Conservation (phyloP, 2,888 invertebrate species). For the Tinea pellionella region DNA sequence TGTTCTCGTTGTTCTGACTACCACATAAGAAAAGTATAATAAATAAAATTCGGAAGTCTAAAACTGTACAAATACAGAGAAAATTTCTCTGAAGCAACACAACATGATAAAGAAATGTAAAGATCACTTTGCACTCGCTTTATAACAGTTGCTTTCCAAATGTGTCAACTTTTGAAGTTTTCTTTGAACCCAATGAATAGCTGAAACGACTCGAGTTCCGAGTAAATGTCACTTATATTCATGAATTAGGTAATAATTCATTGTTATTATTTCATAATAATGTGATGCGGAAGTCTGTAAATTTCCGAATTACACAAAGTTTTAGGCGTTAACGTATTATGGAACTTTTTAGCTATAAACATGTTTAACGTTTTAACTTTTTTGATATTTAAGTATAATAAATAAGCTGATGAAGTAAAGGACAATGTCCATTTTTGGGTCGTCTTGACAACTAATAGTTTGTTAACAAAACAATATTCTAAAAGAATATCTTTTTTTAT, state of each 20-base stretch:
- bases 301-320: neutral
- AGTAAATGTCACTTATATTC: neutral
- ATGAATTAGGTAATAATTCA: neutral
- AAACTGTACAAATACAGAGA: neutral
- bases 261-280: neutral
- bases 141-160: neutral
- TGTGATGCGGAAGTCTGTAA: neutral
- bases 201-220: neutral
- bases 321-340: neutral
- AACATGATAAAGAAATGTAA: neutral
- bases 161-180: neutral
- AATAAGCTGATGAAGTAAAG: too few relatives aligned
- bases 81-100: neutral
- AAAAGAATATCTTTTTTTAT: too few relatives aligned
- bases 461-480: too few relatives aligned
- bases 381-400: too few relatives aligned
- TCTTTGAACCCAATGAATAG: neutral
- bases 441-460: too few relatives aligned
- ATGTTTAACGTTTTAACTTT: neutral
- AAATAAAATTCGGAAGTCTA: too few relatives aligned
- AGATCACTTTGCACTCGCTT: neutral
- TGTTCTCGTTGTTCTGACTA: too few relatives aligned
- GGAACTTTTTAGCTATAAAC: neutral
- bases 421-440: too few relatives aligned
- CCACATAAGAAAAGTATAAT: too few relatives aligned